Conservation (phyloP, 2,113 vertebrate genomes). For the Etheostoma spectabile region DNA sequence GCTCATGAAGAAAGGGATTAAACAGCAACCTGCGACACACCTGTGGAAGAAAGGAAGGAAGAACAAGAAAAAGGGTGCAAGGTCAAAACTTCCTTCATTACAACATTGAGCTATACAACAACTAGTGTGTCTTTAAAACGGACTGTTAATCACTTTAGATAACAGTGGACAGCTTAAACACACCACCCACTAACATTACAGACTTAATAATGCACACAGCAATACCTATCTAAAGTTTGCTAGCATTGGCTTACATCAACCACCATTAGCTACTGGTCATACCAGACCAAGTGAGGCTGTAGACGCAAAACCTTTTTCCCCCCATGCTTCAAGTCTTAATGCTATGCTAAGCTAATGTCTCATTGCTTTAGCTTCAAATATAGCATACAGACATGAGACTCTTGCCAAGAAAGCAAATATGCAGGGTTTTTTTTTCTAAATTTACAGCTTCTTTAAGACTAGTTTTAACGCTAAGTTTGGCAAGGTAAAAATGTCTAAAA, state of each 20-base stretch:
- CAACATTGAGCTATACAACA: background rate
- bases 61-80: background rate
- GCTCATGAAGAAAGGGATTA: constrained; percentile 88
- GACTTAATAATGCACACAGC: background rate
- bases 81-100: background rate
- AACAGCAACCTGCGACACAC: constrained; percentile 88
- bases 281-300: too few species aligned
- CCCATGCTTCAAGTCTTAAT: too few species aligned
- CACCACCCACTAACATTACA: background rate
- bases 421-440: background rate
- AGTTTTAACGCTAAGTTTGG: too few species aligned
- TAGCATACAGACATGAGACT: background rate
- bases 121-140: background rate
- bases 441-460: background rate
- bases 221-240: too few species aligned
- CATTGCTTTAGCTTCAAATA: too few species aligned
- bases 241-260: too few species aligned
- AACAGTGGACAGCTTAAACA: background rate
- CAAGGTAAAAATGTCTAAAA: background rate
- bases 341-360: background rate
- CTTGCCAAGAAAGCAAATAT: background rate
- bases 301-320: too few species aligned
- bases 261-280: too few species aligned
- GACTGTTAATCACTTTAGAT: background rate
- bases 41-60: constrained; percentile 68